Percentiles rank a stretch among this genome's conserved stretches.
These are phyloP conservation scores for Phyllopteryx taeniolatus DNA, from an alignment of 2,113 vertebrate species.

Conservation along the genomic window DNA sequence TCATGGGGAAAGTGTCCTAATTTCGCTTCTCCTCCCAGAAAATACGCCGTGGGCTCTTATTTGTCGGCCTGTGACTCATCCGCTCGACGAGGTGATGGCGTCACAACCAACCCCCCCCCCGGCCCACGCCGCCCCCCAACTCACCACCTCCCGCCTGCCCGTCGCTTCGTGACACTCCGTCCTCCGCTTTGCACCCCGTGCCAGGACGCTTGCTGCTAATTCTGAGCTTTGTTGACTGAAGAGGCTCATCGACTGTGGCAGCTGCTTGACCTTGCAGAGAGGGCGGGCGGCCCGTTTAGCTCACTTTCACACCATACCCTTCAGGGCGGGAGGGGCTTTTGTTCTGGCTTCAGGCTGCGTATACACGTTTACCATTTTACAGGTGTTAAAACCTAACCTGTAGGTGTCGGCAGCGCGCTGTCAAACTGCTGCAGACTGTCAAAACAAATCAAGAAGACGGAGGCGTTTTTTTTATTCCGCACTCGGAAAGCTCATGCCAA, in stretches of 20 bases:
- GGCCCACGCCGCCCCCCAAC: too few species aligned
- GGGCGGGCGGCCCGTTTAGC: conserved; percentile 44
- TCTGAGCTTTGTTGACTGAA: conserved; percentile 47
- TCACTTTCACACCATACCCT: conserved; percentile 30
- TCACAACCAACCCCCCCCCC: conserved; percentile 30
- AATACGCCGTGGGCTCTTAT: conserved; percentile 48
- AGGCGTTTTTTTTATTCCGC: not conserved
- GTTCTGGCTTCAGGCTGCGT: not conserved
- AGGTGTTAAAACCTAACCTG: not conserved
- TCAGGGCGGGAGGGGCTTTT: conserved; percentile 14
- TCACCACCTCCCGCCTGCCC: not conserved
- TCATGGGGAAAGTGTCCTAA: conserved; percentile 36
- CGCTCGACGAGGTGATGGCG: conserved; percentile 60
- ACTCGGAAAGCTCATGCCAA: too few species aligned
- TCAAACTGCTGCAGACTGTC: not conserved
- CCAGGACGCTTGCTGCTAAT: conserved; percentile 24
- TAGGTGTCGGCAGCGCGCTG: not conserved
- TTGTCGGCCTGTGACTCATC: conserved; percentile 62
- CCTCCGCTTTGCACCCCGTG: conserved; percentile 44
- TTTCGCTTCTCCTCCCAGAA: conserved; percentile 24
- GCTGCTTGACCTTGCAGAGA: conserved; percentile 63
- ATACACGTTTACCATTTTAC: not conserved
- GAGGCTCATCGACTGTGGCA: conserved; percentile 53
- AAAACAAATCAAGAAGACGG: not conserved
- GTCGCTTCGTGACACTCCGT: conserved; percentile 41